These are phyloP conservation scores for Lepisosteus osseus DNA, from an alignment of 2,113 vertebrate species.

Conservation along the genomic window DNA sequence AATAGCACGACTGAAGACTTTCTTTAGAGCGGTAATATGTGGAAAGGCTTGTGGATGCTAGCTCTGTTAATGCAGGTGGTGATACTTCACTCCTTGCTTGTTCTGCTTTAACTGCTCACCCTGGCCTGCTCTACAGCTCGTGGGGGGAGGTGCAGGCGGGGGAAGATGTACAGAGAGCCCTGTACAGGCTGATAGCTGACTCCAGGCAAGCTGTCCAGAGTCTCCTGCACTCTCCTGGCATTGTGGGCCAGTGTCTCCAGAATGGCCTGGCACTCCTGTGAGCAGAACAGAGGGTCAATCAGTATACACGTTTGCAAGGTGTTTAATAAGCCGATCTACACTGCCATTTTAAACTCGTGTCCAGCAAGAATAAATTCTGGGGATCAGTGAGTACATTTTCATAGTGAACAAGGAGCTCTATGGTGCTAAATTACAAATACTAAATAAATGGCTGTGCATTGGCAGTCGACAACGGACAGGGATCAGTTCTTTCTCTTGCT, in stretches of 20 bases:
- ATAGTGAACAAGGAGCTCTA: no score
- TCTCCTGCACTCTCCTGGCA: conserved; percentile 24
- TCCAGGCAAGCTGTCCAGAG: conserved; percentile 44
- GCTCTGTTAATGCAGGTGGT: neutral
- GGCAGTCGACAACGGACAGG: no score
- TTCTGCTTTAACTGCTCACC: conserved; percentile 34
- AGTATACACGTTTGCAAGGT: neutral
- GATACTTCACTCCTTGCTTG: neutral
- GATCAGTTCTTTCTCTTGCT: no score
- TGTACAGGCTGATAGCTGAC: conserved; percentile 48
- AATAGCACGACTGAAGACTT: no score
- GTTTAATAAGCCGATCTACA: no score
- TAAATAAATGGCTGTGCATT: no score
- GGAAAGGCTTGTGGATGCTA: neutral
- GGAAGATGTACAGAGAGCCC: conserved; percentile 53
- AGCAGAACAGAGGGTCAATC: neutral
- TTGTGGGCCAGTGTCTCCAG: conserved; percentile 35
- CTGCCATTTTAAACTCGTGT: no score
- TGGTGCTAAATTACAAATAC: no score
- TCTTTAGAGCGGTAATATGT: no score
- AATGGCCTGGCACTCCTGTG: conserved; percentile 51
- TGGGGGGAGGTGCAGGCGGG: conserved; percentile 48
- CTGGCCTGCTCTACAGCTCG: conserved; percentile 52
- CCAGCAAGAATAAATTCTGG: no score
- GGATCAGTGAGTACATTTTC: no score